Percentiles rank a stretch among this genome's conserved stretches.
phyloP scores from a whole-genome alignment of 2,888 invertebrate species.

The Periphyllus acericola region DNA sequence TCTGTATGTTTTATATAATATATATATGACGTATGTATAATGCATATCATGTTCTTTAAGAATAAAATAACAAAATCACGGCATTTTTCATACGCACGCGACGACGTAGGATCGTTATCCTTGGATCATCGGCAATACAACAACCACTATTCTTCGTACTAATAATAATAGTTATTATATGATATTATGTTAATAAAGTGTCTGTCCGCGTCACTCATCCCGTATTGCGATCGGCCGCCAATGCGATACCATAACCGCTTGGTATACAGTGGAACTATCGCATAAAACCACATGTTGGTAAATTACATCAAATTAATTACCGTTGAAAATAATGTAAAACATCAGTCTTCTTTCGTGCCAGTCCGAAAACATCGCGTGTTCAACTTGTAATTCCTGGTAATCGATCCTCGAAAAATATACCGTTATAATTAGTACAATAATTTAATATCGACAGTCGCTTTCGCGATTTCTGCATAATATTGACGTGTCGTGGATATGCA shows the following conservation, averaged over 20 bases:
- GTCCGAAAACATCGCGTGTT: not conserved
- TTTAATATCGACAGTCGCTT: not conserved
- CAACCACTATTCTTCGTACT: not conserved
- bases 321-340: not conserved
- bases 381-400: not conserved
- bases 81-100: not conserved
- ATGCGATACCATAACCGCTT: no score
- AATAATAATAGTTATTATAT: not conserved
- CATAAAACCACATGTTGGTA: not conserved
- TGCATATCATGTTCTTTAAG: not conserved
- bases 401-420: not conserved
- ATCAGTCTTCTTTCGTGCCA: not conserved
- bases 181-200: not conserved
- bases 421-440: not conserved
- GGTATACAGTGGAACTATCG: not conserved
- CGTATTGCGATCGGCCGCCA: not conserved
- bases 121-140: not conserved
- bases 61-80: not conserved
- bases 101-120: not conserved
- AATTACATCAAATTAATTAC: not conserved
- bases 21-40: no score
- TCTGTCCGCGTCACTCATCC: not conserved
- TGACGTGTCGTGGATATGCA: not conserved
- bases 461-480: not conserved
- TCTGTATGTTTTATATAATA: not conserved